These are phyloP conservation scores for Bagarius yarrelli DNA, from an alignment of 2,113 vertebrate genomes.

Conservation along the genomic window DNA sequence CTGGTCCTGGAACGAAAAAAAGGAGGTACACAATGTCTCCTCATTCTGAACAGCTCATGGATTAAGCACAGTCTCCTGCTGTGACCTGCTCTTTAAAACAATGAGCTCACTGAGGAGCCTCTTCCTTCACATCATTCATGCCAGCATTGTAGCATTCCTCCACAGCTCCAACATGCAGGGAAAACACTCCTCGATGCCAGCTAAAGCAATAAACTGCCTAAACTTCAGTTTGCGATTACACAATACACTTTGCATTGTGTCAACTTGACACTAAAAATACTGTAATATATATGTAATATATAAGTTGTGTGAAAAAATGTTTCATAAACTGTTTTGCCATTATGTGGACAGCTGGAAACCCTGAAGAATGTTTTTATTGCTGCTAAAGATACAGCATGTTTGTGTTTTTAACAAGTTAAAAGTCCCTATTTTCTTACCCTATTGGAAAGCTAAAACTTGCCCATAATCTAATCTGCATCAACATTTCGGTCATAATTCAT, in stretches of 20 bases:
- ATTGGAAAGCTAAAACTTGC: constrained; percentile 29
- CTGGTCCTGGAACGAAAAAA: neutral
- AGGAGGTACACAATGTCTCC: constrained; percentile 34
- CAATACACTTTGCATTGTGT: neutral
- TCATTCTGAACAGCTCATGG: constrained; percentile 40
- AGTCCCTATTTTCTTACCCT: constrained; percentile 24
- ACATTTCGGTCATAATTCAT: constrained; percentile 27
- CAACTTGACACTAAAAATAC: neutral
- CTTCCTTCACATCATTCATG: constrained; percentile 54
- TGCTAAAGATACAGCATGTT: neutral
- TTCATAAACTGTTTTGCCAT: neutral
- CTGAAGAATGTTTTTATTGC: neutral
- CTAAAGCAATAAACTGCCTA: neutral
- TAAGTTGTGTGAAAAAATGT: neutral
- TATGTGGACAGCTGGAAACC: neutral
- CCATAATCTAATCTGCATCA: constrained; percentile 43
- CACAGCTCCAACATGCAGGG: neutral
- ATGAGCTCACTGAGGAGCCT: constrained; percentile 64
- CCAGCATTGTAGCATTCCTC: constrained; percentile 59
- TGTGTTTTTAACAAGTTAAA: constrained; percentile 30
- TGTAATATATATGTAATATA: no score
- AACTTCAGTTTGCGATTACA: neutral
- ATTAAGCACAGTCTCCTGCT: constrained; percentile 64
- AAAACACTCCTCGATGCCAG: neutral
- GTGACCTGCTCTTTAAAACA: constrained; percentile 69